Conservation (phyloP, 1,140 invertebrate species). For the Solenopsis invicta region DNA sequence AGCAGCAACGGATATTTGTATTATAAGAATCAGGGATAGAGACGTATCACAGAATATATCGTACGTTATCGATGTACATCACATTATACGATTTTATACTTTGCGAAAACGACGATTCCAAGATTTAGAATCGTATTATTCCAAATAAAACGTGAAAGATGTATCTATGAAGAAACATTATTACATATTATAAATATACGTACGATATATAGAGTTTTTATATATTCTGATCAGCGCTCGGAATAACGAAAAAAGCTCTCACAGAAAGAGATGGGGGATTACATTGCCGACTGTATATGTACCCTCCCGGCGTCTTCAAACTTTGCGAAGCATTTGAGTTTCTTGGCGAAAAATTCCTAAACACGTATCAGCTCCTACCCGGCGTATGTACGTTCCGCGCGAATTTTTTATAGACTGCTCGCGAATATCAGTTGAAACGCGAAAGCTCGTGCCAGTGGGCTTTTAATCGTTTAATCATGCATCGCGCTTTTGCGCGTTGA, state of each 20-base stretch:
- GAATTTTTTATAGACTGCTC: conserved; percentile 33
- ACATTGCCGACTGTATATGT: too few species aligned
- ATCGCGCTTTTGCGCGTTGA: conserved; percentile 3
- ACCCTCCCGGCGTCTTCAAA: not conserved
- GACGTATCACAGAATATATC: conserved; percentile 3
- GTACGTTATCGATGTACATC: not conserved
- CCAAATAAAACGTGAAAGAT: not conserved
- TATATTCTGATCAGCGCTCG: not conserved
- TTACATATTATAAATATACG: not conserved
- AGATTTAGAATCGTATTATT: not conserved
- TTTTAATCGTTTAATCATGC: conserved; percentile 51
- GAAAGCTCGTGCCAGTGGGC: not conserved
- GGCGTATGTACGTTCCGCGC: not conserved
- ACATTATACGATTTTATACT: not conserved
- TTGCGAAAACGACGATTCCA: not conserved
- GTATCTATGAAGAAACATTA: not conserved
- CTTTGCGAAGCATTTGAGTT: conserved; percentile 5
- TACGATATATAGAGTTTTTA: not conserved
- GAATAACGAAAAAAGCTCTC: not conserved
- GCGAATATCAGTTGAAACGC: not conserved
- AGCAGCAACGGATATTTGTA: not conserved
- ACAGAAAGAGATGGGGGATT: not conserved
- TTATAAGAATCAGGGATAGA: not conserved
- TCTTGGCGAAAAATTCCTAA: conserved; percentile 2
- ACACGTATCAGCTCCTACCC: not conserved